Evolutionary conservation across 2,888 invertebrate genomes (phyloP), one percentile per base, ranked within the genome.

Genomic region (Melanophora roralis): DNA sequence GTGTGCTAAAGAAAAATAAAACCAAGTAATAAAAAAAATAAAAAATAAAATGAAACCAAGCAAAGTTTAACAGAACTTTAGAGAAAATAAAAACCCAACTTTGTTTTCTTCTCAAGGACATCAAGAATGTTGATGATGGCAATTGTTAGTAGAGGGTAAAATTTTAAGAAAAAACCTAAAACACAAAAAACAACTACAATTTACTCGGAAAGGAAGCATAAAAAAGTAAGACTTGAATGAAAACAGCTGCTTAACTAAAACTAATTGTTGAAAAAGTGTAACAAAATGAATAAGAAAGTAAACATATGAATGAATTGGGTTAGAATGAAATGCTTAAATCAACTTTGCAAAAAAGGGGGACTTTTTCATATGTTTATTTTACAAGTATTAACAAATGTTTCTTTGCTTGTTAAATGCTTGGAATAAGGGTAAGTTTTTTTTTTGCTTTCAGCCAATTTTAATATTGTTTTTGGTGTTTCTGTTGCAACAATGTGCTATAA

Each of bases 21-120:
- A 73, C 45, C 60, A 38, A 38, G n/a, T n/a, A n/a, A n/a, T n/a
- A n/a, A 64, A 36, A 60, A 60, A 60, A 34, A 62, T 16, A 7
- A 11, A 62, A 62, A 49, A 32, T 51, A 21, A 60, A 71, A 62
- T 53, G 64, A 64, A 73, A 64, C 64, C 57, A 49, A 49, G 8
- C 49, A 43, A 64, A 73, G 55, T 55, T 64, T 55, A 62, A 23
- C 55, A 16, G 16, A 71, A 60, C 49, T 40, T 40, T 40, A 55
- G 19, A 71, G 45, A 47, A 23, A 65, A 51, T 36, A 27, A 45
- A 36, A 49, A 9, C 32, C n/a, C 60, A 65, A 65, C 59, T 77
- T 71, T 72, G 59, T 78, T 68, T 74, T 59, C 59, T 65, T 79
- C 71, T 79, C 79, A 79, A 79, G 79, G 79, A 79, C 79, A 75